Base-by-base conservation (phyloP, 2,888 invertebrate genomes). In the Exocentrus adspersus region DNA sequence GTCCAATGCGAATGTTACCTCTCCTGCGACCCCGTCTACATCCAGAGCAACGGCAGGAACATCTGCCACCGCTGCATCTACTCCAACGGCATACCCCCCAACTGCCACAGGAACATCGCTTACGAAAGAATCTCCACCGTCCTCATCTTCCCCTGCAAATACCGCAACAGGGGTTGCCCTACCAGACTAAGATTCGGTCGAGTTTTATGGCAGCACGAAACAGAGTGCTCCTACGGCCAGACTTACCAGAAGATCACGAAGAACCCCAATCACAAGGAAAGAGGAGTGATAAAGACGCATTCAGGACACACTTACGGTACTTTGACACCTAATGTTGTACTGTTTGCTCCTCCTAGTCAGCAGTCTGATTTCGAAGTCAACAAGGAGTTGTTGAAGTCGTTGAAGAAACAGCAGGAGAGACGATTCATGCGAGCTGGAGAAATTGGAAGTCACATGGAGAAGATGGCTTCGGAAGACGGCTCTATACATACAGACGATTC, bases 21-120 rank as follows among this genome's bases (percentile, higher is more conserved):
- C 7, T 78, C 77, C 20, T 75, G 78, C 58, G 67, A 73, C 0
- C 82, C 82, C 0, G 76, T 82, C 6, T 77, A 69, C 46, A 72
- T 81, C 2, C 72, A 71, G 43, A 42, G 66, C 1, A 76, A 79
- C 20, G 81, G 80, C 1, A 72, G 69, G 17, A 80, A 76, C 62
- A 69, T 81, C 12, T 82, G 82, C 60, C 79, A 81, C 58, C 72
- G 81, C 45, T 82, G 82, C 67, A 70, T 69, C 9, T 70, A 72
- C 20, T 67, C 74, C 6, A 77, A 79, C 28, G 78, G 78, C 4
- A 37, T 68, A 41, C 77, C 78, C 10, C 68, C 71, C 17, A 56
- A 75, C 60, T 65, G 71, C 19, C 62, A 77, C 43, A 68, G 79
- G 16, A 80, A 81, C 58, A 2, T 62, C 16, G 67, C 77, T 2